These are phyloP conservation scores for Acropora tenuis DNA, from an alignment of 64 coral and sea anemone species.

Conservation along the genomic window DNA sequence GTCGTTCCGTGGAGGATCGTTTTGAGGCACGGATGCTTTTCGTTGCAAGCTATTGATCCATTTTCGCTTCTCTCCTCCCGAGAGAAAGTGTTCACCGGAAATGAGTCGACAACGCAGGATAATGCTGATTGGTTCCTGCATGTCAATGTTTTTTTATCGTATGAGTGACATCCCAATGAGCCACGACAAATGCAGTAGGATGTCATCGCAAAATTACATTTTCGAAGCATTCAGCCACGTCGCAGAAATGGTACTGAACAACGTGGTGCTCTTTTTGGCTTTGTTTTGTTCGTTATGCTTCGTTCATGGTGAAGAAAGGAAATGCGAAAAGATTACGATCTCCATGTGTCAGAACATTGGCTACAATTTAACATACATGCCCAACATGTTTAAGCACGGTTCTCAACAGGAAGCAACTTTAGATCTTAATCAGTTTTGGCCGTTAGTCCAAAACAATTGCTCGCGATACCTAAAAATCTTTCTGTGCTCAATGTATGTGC, in stretches of 20 bases:
- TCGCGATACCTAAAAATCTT: slow-evolving; percentile 84
- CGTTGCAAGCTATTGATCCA: too few relatives aligned
- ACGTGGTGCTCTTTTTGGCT: slow-evolving; percentile 43
- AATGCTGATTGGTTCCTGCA: too few relatives aligned
- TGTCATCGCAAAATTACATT: not conserved
- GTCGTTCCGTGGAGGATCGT: too few relatives aligned
- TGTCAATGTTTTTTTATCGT: too few relatives aligned
- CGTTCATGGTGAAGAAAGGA: slow-evolving; percentile 65
- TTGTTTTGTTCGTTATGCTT: slow-evolving; percentile 40
- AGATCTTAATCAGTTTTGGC: slow-evolving; percentile 99
- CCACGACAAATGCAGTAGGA: too few relatives aligned
- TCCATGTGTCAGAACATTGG: slow-evolving; percentile 88
- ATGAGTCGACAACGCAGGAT: too few relatives aligned
- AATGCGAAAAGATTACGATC: slow-evolving; percentile 96
- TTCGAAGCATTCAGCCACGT: slow-evolving; percentile 56
- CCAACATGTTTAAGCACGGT: slow-evolving; percentile 95
- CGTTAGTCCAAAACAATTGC: slow-evolving; percentile 94
- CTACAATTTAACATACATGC: slow-evolving; percentile 93
- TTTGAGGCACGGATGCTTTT: too few relatives aligned
- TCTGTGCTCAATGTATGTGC: slow-evolving; percentile 95
- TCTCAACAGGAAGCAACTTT: slow-evolving; percentile 93
- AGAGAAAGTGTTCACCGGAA: too few relatives aligned
- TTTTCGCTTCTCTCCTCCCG: too few relatives aligned
- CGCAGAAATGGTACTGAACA: slow-evolving; percentile 32
- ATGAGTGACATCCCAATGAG: too few relatives aligned